phyloP scores from a whole-genome alignment of 2,797 vertebrate genomes.

The Myotis daubentonii region DNA sequence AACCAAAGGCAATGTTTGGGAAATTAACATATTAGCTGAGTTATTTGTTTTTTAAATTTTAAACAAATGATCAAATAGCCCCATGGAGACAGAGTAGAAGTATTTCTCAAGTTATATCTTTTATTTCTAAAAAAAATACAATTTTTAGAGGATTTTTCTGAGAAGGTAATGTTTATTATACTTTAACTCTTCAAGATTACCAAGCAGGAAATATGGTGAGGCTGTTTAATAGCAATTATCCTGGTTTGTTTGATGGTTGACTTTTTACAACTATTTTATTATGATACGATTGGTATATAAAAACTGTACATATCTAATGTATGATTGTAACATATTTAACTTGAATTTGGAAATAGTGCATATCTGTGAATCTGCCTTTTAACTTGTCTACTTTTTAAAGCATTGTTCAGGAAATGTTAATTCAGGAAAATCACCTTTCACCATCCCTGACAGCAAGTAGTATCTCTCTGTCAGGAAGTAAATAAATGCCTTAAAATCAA shows the following conservation, averaged over 20 bases:
- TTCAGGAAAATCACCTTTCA: neutral
- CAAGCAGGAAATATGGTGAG: neutral
- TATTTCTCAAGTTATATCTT: slow-evolving; percentile 33
- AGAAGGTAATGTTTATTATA: neutral
- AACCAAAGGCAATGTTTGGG: neutral
- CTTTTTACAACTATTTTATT: neutral
- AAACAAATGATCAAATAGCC: neutral
- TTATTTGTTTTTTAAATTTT: slow-evolving; percentile 21
- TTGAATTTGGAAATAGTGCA: neutral
- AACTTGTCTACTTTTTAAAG: neutral
- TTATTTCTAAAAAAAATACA: neutral
- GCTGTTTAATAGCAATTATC: neutral
- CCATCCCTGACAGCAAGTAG: neutral
- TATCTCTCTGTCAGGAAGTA: neutral
- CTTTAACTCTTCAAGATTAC: neutral
- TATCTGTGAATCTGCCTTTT: neutral
- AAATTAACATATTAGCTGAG: slow-evolving; percentile 21
- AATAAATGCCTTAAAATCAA: neutral
- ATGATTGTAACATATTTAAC: neutral
- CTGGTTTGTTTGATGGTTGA: neutral
- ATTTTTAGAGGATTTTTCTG: neutral
- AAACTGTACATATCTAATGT: neutral
- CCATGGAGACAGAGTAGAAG: neutral
- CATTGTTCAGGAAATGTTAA: neutral
- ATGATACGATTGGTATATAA: too few species aligned